phyloP scores from a whole-genome alignment of 2,113 vertebrate species.

The Pampusana beccarii region DNA sequence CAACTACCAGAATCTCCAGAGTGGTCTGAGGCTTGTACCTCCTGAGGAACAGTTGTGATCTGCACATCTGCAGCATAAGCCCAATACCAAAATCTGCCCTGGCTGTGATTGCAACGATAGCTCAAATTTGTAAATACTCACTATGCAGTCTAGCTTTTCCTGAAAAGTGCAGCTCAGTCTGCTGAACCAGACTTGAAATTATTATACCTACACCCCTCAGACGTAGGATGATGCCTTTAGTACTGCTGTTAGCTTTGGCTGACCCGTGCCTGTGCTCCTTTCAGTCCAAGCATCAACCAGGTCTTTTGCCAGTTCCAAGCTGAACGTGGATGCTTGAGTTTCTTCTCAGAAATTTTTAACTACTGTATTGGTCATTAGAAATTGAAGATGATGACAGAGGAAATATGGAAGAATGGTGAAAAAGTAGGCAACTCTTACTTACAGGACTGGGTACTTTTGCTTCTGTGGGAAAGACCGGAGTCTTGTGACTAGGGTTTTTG shows the following conservation, averaged over 20 bases:
- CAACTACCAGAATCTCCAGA: neutral
- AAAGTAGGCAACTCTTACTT: neutral
- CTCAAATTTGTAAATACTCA: neutral
- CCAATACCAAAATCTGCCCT: neutral
- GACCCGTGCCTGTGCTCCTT: neutral
- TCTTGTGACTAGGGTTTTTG: neutral
- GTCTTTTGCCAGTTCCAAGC: neutral
- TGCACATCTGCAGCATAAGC: neutral
- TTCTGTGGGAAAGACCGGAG: neutral
- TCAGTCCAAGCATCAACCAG: neutral
- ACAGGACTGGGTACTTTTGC: neutral
- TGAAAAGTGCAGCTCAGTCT: neutral
- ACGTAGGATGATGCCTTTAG: neutral
- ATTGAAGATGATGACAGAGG: neutral
- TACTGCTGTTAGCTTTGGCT: neutral
- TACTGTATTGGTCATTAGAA: neutral
- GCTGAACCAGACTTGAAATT: neutral
- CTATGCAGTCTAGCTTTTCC: neutral
- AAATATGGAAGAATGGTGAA: neutral
- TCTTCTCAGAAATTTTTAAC: neutral
- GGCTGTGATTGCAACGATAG: neutral
- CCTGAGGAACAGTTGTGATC: neutral
- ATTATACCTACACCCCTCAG: neutral
- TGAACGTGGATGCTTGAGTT: neutral
- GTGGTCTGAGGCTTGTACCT: neutral